These are phyloP conservation scores for Isurus oxyrinchus DNA, from an alignment of 2,113 vertebrate genomes.

Conservation along the genomic window DNA sequence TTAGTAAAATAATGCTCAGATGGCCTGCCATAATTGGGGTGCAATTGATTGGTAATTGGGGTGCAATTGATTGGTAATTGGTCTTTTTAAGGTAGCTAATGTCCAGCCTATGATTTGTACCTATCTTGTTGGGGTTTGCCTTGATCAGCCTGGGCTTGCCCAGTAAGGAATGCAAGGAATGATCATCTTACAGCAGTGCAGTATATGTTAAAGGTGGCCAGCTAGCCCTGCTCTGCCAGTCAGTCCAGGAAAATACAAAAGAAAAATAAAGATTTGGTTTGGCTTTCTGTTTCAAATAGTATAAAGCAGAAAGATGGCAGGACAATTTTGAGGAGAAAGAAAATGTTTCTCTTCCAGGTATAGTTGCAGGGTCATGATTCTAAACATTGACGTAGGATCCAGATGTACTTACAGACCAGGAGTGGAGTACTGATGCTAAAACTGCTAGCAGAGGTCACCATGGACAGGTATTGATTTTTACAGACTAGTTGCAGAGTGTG, in stretches of 20 bases:
- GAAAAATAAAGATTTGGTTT: neutral
- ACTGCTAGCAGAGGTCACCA: neutral
- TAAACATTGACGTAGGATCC: neutral
- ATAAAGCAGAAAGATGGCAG: neutral
- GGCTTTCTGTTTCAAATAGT: constrained; percentile 8
- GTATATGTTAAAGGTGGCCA: neutral
- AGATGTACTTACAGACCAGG: neutral
- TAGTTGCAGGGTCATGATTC: neutral
- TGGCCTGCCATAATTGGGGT: neutral
- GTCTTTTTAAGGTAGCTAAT: constrained; percentile 25
- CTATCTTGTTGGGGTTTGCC: neutral
- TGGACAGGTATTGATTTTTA: neutral
- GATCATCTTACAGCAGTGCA: neutral
- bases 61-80: constrained; percentile 14
- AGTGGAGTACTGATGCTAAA: neutral
- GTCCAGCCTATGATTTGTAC: constrained; percentile 19
- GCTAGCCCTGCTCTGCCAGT: neutral
- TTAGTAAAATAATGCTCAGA: constrained; percentile 8
- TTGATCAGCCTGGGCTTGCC: neutral
- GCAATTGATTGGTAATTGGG: constrained; percentile 17
- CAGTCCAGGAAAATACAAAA: neutral
- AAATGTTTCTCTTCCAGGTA: neutral
- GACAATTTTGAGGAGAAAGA: neutral
- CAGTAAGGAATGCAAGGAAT: neutral
- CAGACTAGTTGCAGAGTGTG: neutral